Evolutionary conservation across 64 coral and sea anemone genomes (phyloP).

Genomic region (Actinia tenebrosa): DNA sequence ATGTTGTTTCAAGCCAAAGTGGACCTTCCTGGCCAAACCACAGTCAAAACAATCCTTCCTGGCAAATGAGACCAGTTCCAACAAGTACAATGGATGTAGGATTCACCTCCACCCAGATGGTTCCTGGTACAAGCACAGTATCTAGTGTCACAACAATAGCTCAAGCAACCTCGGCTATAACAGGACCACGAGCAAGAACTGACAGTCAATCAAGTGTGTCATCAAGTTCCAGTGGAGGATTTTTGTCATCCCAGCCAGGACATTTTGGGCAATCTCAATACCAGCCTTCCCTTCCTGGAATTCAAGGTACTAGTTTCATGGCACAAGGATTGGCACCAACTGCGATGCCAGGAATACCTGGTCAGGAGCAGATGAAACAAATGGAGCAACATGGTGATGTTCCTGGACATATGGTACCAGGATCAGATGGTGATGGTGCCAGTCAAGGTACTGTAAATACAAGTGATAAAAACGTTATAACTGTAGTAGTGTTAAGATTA

Average conservation of each 20-base stretch:
- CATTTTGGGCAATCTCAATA: not conserved
- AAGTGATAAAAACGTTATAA: not conserved
- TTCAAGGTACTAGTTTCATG: not conserved
- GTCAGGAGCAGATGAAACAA: not conserved
- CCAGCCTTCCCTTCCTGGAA: not conserved
- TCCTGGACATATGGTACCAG: conserved; percentile 7
- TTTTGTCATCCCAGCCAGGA: not conserved
- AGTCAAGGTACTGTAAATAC: not conserved
- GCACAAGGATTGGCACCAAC: not conserved
- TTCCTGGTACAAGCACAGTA: not conserved
- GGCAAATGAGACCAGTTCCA: not conserved
- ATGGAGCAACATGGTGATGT: not conserved
- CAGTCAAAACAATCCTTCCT: not conserved
- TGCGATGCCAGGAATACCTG: not conserved
- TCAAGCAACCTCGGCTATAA: not conserved
- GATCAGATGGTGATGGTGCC: not conserved
- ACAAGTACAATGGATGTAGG: not conserved
- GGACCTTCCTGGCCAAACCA: not conserved
- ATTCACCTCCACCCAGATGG: not conserved
- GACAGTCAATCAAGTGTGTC: conserved; percentile 26
- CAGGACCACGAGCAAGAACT: conserved; percentile 3
- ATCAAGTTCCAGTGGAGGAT: conserved; percentile 9
- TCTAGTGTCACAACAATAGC: not conserved
- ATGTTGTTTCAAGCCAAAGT: not conserved
- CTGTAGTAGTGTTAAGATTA: not conserved